Percentiles rank a stretch among this genome's conserved stretches.
Conservation (phyloP, 2,888 invertebrate genomes). For the Pachliopta kotzebuea region DNA sequence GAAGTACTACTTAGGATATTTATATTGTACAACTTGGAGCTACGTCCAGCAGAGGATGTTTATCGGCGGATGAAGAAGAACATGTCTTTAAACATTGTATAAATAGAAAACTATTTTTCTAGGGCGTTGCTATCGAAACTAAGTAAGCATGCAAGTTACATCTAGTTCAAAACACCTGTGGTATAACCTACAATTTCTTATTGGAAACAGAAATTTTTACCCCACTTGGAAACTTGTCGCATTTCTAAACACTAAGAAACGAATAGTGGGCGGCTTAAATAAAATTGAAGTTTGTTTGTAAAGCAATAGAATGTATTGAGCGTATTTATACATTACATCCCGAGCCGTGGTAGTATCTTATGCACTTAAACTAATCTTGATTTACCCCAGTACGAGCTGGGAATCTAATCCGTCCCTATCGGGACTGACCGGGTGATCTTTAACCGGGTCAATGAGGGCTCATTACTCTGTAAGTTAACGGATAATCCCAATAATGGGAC, state of each 20-base stretch:
- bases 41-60: too few relatives aligned
- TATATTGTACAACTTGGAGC: too few relatives aligned
- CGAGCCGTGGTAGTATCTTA: slow-evolving; percentile 30
- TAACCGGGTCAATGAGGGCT: slow-evolving; percentile 32
- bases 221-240: not conserved
- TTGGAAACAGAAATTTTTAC: not conserved
- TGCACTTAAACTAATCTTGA: slow-evolving; percentile 40
- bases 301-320: slow-evolving; percentile 20
- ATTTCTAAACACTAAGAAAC: slow-evolving; percentile 17
- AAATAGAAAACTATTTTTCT: too few relatives aligned
- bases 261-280: slow-evolving; percentile 8
- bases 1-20: too few relatives aligned
- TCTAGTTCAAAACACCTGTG: too few relatives aligned
- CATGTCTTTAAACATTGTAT: too few relatives aligned
- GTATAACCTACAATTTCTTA: too few relatives aligned
- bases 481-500: slow-evolving; percentile 26
- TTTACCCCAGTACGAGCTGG: slow-evolving; percentile 35
- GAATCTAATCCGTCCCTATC: slow-evolving; percentile 31
- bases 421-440: slow-evolving; percentile 30
- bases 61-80: too few relatives aligned
- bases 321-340: slow-evolving; percentile 18
- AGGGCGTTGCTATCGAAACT: too few relatives aligned
- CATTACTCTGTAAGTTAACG: slow-evolving; percentile 31
- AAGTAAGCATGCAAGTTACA: too few relatives aligned
- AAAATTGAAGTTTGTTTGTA: slow-evolving; percentile 9